Base-by-base conservation (phyloP, 2,888 invertebrate species). In the Andrena trimmerana region DNA sequence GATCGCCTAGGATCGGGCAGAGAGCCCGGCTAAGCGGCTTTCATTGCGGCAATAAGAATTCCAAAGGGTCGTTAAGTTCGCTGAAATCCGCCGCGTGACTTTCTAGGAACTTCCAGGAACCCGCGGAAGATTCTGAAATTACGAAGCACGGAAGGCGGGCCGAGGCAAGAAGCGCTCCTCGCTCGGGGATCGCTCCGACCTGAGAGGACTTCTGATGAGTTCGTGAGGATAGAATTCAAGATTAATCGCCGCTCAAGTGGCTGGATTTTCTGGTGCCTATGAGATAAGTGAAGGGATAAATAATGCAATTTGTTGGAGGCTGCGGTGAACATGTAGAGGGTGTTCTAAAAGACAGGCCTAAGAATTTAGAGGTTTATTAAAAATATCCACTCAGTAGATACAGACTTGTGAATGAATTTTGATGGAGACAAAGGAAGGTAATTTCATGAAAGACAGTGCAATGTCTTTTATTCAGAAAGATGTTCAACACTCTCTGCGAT, bases 1-100 rank as follows among this genome's bases (percentile, higher is more conserved):
- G 86, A 85, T 83, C 77, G 83, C 71, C 86, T 86, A 85, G 85
- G 80, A 80, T 86, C 83, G 60, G 50, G 24, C 66, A 31, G 52
- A 54, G 77, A 42, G 24, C 20, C 68, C 42, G 48, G 65, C 72
- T 71, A 67, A 78, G 60, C 83, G 66, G 78, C 69, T 69, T 79
- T 85, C 78, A 82, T 82, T 82, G 62, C 84, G 70, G 69, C 83
- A 75, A 75, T 75, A 81, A 81, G 82, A 81, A 83, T 81, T 81
- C 81, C 82, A 59, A 54, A 60, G 76, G 76, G 65, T 82, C 82
- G 81, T 81, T 78, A 78, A 81, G 69, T 81, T 82, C 66, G 74
- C 67, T 81, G 81, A 81, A 81, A 81, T 81, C 72, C 72, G 80
- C 75, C 66, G 36, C 74, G 63, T 70, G 75, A 81, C 75, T 82